These are phyloP conservation scores for Smittia aterrima DNA, from an alignment of 2,888 invertebrate genomes.

Conservation along the genomic window DNA sequence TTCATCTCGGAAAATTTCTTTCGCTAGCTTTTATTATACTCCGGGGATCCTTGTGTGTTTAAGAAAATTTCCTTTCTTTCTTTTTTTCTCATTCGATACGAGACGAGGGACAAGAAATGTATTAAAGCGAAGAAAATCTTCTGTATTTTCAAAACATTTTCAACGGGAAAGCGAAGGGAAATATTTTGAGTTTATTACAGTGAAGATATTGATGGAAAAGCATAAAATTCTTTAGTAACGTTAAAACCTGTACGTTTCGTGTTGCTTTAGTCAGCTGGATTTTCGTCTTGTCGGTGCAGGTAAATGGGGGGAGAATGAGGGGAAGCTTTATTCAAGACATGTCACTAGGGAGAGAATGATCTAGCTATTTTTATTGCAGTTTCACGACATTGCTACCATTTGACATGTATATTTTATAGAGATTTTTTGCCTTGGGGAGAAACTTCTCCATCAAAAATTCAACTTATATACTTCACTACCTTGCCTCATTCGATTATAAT, in stretches of 20 bases:
- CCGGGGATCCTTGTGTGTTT: constrained; percentile 32
- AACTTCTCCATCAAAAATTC: neutral
- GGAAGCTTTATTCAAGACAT: neutral
- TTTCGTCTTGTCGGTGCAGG: constrained; percentile 2
- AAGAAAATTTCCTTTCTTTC: constrained; percentile 23
- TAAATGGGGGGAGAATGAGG: constrained; percentile 2
- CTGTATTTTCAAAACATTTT: neutral
- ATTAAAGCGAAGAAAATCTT: constrained; percentile 2
- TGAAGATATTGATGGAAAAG: constrained; percentile 15
- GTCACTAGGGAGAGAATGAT: neutral
- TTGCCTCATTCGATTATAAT: no score
- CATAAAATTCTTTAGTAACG: constrained; percentile 10
- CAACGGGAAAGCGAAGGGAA: neutral
- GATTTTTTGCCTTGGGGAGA: neutral
- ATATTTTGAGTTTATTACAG: constrained; percentile 11
- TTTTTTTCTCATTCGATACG: neutral
- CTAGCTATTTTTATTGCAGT: constrained; percentile 11
- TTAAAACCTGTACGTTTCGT: neutral
- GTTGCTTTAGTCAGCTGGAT: constrained; percentile 4
- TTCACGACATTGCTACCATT: neutral
- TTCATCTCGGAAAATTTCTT: constrained; percentile 4
- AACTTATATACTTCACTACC: neutral
- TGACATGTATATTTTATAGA: neutral
- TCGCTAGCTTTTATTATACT: constrained; percentile 32
- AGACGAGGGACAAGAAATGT: neutral